phyloP scores from a whole-genome alignment of 1,140 invertebrate genomes.

The Cyrtorhinus lividipennis region DNA sequence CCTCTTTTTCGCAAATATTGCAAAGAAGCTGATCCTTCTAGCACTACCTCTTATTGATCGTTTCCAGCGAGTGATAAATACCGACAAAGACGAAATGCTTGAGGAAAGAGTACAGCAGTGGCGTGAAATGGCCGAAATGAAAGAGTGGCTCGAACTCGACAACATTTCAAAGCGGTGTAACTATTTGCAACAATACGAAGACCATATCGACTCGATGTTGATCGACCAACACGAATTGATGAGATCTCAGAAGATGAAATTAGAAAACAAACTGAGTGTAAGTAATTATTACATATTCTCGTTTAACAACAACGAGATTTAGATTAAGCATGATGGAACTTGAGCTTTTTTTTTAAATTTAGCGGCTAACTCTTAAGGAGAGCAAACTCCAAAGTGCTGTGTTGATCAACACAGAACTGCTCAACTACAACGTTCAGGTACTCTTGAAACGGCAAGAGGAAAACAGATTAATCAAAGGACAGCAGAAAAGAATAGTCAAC shows the following conservation, averaged over 20 bases:
- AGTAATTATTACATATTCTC: no score
- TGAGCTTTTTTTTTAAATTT: background rate
- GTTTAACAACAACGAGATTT: no score
- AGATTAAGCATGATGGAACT: no score
- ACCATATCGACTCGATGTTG: background rate
- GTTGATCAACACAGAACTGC: background rate
- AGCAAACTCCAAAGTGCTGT: background rate
- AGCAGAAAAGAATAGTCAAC: conserved; percentile 4
- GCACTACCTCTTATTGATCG: background rate
- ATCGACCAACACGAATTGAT: background rate
- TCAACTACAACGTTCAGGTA: conserved; percentile 4
- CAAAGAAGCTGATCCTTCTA: no score
- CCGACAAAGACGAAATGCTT: conserved; percentile 41
- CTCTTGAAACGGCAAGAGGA: background rate
- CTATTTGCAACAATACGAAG: background rate
- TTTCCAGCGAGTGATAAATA: conserved; percentile 37
- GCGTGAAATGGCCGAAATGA: conserved; percentile 25
- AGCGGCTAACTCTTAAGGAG: conserved; percentile 1
- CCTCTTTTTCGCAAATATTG: background rate
- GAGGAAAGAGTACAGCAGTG: conserved; percentile 45
- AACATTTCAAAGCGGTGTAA: background rate
- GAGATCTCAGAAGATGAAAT: background rate
- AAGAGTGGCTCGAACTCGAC: background rate
- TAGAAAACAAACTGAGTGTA: background rate
- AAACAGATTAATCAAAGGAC: conserved; percentile 2